Evolutionary conservation across 1,140 invertebrate genomes (phyloP).

Genomic region (Diuraphis noxia): DNA sequence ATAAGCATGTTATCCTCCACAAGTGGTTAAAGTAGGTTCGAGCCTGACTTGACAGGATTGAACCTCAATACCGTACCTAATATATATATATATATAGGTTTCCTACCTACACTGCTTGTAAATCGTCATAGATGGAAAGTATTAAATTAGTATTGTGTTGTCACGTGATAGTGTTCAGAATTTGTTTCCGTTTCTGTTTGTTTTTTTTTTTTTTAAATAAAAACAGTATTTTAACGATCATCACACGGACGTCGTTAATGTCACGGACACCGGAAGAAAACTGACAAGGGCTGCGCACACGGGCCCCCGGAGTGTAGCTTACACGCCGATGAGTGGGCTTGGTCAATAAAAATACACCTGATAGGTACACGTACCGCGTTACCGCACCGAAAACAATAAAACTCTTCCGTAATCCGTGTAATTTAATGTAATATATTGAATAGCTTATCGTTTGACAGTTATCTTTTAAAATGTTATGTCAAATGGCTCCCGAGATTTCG

Average conservation of each 20-base stretch:
- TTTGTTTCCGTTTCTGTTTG: background rate
- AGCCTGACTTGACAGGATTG: background rate
- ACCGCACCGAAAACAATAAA: slow-evolving; percentile 21
- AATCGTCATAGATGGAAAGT: background rate
- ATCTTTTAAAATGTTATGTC: background rate
- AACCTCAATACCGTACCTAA: background rate
- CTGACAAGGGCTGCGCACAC: background rate
- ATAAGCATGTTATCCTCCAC: background rate
- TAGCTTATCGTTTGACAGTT: background rate
- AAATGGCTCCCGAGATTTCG: background rate
- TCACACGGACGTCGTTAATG: background rate
- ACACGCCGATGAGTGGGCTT: background rate
- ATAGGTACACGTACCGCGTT: background rate
- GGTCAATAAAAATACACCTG: background rate
- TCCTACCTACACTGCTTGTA: background rate
- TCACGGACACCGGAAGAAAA: background rate
- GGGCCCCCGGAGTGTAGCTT: background rate
- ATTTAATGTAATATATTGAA: background rate
- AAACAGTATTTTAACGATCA: background rate
- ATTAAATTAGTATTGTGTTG: background rate
- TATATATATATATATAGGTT: too few relatives aligned
- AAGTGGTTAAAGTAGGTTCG: background rate
- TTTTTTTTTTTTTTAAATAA: background rate
- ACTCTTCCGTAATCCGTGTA: background rate
- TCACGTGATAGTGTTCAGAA: background rate